Evolutionary conservation across 2,888 invertebrate species (phyloP), one percentile per base, ranked within the genome.

Genomic region (Priocnemis perturbator): DNA sequence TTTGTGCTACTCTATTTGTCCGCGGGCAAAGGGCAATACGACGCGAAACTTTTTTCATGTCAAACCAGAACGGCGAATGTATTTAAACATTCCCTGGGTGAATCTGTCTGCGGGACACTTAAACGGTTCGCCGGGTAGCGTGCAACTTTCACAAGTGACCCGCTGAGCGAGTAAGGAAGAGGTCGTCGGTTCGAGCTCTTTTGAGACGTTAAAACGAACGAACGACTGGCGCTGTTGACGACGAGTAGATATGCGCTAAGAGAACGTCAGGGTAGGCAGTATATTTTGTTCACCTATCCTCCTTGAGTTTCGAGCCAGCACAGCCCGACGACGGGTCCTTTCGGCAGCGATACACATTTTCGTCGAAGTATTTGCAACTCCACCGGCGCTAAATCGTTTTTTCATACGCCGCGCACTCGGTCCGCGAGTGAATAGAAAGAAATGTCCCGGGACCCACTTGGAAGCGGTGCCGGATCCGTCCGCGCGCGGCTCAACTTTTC

Each of bases 291-390:
- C 5, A 26, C 5, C 26, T 26, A 26, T 5, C 26, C 26, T 26
- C 3, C 26, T 26, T 3, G 3, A 26, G 2, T 26, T 26, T 26
- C 26, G 26, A 26, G 5, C 3, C 2, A 26, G 3, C 26, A 23
- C 26, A n/a, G 55, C 21, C 55, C 21, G 23, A n/a, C 26, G 26
- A 55, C 55, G 23, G 21, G 55, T 23, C 26, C 26, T 26, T 55
- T 55, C 55, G 23, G n/a, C 26, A 5, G 26, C 26, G 26, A 26
- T 26, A 26, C 5, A 3, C 26, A 26, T 26, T 3, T 26, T 15
- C 61, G 61, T 37, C 53, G 61, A 61, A 61, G 52, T 53, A 61
- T 61, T 61, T 61, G 53, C 61, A 53, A 52, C 23, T 50, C 60
- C 52, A 37, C 19, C 37, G 17, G 26, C 26, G 57, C 4, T n/a